phyloP scores from a whole-genome alignment of 2,797 vertebrate genomes.

The Taenioides sp. region DNA sequence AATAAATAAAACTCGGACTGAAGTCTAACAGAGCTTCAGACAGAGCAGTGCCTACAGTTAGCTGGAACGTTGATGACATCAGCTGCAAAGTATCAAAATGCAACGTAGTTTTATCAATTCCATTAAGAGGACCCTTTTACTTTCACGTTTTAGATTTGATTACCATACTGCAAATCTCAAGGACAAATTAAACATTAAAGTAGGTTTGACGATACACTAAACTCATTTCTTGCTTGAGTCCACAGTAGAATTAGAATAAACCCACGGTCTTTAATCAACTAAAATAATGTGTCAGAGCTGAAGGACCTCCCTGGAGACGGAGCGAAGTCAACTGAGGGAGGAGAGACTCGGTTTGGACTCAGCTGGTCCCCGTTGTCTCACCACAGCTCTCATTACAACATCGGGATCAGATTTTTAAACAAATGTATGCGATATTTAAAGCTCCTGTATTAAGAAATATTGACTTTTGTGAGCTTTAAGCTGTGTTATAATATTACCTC shows the following conservation, averaged over 20 bases:
- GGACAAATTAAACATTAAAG: constrained; percentile 6
- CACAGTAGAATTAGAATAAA: constrained; percentile 2
- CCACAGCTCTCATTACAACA: constrained; percentile 4
- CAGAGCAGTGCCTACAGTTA: no score
- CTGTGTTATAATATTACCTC: no score
- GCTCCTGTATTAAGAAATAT: no score
- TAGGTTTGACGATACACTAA: background rate
- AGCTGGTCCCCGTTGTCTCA: background rate
- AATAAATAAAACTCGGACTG: no score
- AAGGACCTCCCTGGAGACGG: background rate
- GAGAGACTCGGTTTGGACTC: constrained; percentile 18
- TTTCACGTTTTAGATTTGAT: background rate
- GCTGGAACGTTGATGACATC: no score
- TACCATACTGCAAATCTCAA: background rate
- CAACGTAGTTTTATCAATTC: background rate
- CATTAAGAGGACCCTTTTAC: background rate
- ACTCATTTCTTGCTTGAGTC: constrained; percentile 1
- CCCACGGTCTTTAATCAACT: background rate
- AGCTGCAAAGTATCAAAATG: no score
- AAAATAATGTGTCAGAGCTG: background rate
- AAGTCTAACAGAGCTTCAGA: no score
- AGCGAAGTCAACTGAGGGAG: constrained; percentile 3
- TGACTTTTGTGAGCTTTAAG: no score
- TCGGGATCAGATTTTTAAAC: constrained; percentile 9
- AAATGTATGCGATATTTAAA: background rate